phyloP scores from a whole-genome alignment of 2,888 invertebrate genomes.

The Cryptosula pallasiana region DNA sequence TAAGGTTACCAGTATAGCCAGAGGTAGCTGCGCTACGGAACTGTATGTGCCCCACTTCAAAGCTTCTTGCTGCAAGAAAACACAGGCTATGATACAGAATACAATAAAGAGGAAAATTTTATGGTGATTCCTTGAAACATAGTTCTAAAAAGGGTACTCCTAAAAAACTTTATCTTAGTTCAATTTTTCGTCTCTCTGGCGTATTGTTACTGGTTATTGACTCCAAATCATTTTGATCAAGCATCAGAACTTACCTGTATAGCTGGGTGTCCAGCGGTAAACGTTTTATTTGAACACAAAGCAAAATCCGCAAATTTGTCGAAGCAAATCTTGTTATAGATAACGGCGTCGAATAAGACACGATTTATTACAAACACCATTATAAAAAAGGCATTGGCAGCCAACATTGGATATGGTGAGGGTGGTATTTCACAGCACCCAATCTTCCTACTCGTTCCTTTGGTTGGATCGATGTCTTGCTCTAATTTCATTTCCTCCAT shows the following conservation, averaged over 20 bases:
- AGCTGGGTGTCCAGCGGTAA: neutral
- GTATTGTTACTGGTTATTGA: too few species aligned
- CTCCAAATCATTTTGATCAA: too few species aligned
- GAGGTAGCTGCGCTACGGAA: neutral
- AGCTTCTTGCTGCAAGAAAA: neutral
- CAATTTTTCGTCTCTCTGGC: too few species aligned
- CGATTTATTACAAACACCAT: neutral
- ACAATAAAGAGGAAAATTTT: too few species aligned
- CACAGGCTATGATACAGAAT: too few species aligned
- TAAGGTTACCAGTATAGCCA: neutral
- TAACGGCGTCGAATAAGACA: neutral
- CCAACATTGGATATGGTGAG: neutral
- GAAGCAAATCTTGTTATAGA: constrained; percentile 5
- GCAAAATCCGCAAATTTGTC: neutral
- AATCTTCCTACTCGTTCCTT: too few species aligned
- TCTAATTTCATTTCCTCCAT: too few species aligned
- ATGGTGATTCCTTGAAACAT: too few species aligned
- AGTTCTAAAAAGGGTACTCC: too few species aligned
- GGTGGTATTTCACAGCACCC: too few species aligned
- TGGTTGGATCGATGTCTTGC: too few species aligned
- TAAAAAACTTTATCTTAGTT: too few species aligned
- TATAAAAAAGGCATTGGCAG: neutral
- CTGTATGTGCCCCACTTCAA: neutral
- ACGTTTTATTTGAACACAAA: neutral
- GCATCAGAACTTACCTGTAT: constrained; percentile 15